A percentile compares a stretch with the other conserved stretches of the same genome.
These are phyloP conservation scores for Zaprionus camerounensis DNA, from an alignment of 1,140 invertebrate species.

Conservation along the genomic window DNA sequence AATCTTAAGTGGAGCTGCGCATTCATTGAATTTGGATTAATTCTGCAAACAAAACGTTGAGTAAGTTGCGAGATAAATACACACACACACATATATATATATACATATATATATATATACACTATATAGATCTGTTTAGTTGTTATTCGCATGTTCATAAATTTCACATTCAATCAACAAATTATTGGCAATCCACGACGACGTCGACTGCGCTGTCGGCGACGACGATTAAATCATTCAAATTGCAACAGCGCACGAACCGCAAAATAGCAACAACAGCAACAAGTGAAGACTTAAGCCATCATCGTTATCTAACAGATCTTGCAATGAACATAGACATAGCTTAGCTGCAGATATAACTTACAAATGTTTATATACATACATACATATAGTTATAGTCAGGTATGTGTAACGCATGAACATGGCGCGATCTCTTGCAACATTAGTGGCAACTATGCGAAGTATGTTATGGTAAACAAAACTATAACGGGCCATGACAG, in stretches of 20 bases:
- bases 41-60: slow-evolving; percentile 41
- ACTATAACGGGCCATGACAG: slow-evolving; percentile 30
- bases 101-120: neutral
- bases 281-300: slow-evolving; percentile 62
- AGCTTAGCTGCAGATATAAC: neutral
- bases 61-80: slow-evolving; percentile 27
- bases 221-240: slow-evolving; percentile 71
- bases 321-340: slow-evolving; percentile 64
- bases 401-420: slow-evolving; percentile 48
- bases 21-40: slow-evolving; percentile 61
- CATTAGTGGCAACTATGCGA: slow-evolving; percentile 56
- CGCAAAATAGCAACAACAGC: slow-evolving; percentile 30
- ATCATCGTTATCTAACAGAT: slow-evolving; percentile 77
- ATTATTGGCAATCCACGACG: slow-evolving; percentile 36
- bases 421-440: slow-evolving; percentile 61
- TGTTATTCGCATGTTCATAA: slow-evolving; percentile 31
- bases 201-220: neutral
- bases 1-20: slow-evolving; percentile 4
- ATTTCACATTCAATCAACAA: slow-evolving; percentile 52
- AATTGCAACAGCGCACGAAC: slow-evolving; percentile 70
- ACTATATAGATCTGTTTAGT: neutral
- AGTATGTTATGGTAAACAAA: slow-evolving; percentile 35
- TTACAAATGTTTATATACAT: slow-evolving; percentile 2
- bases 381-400: neutral
- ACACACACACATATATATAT: neutral